Evolutionary conservation across 2,113 vertebrate species (phyloP), one percentile per base, ranked within the genome.

Genomic region (Leuciscus idus): DNA sequence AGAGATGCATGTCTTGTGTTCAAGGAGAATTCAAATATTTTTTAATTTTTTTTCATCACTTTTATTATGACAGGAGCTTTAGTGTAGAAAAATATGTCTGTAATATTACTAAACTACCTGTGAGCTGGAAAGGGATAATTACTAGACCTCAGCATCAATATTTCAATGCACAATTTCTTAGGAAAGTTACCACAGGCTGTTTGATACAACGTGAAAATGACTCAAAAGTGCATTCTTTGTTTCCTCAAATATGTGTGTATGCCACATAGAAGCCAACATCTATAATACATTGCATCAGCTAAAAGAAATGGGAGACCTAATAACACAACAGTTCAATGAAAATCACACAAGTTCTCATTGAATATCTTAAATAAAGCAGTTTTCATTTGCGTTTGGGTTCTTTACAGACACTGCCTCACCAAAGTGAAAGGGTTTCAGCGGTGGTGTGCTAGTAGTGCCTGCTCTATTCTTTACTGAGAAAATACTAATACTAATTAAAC

Each of bases 161-260:
- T 84, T 87, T 84, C 30, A 77, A 48, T 28, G 48, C 48, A 33
- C 26, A 33, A 8, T 28, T 80, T 30, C 57, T 85, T 62, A 21
- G 8, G 0, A 33, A 57, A 75, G 57, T 28, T 57, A 61, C 39
- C 75, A 87, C 66, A 43, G 68, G 28, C 52, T 36, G 66, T 70
- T 36, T 10, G 21, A 62, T 66, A 62, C 26, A 39, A 30, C 36
- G 75, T 70, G 79, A 85, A 89, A 85, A 85, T 61, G 15, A 85
- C 85, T 66, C 46, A 85, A 72, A 72, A 36, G 64, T 30, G 33
- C 15, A 17, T 33, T 64, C 62, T 64, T 68, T 33, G 64, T 36
- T 68, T 68, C 64, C 17, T 55, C 52, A 19, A 17, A 19, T 57
- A 21, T 57, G 6, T 21, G 55, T 2, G 6, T 57, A 6, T 55